phyloP scores from a whole-genome alignment of 92 coral and sea anemone genomes.

The Umimayanthus chanpuru region DNA sequence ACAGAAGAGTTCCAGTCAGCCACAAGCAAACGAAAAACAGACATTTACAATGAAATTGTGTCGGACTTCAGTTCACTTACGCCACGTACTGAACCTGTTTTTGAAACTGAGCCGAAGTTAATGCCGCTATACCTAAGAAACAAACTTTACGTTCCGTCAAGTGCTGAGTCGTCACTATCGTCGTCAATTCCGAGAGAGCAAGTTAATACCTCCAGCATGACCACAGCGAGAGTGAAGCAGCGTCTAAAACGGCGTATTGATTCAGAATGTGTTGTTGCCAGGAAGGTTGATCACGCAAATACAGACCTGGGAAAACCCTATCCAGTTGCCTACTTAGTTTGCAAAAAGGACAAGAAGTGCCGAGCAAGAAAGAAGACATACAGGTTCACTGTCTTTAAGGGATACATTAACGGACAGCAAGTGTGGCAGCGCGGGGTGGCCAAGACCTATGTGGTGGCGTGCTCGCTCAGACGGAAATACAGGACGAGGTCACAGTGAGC shows the following conservation, averaged over 20 bases:
- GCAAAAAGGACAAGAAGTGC: constrained; percentile 24
- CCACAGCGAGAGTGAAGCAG: background rate
- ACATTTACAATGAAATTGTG: background rate
- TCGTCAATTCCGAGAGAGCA: background rate
- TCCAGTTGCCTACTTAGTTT: background rate
- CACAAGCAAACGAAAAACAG: background rate
- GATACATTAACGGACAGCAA: background rate
- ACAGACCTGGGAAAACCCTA: background rate
- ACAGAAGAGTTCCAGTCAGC: background rate
- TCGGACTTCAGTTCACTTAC: background rate
- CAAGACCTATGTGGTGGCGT: background rate
- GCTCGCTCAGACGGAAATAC: background rate
- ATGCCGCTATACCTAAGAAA: background rate
- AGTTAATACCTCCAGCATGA: background rate
- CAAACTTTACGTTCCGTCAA: background rate
- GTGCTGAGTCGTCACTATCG: background rate
- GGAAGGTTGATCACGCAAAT: background rate
- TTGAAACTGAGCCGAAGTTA: background rate
- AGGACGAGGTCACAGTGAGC: background rate
- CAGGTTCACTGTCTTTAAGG: background rate
- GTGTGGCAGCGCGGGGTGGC: background rate
- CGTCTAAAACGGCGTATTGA: constrained; percentile 13
- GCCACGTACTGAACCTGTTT: background rate
- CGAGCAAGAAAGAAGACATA: background rate
- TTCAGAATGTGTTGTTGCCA: background rate